Percentiles rank a stretch among this genome's conserved stretches.
Evolutionary conservation across 2,888 invertebrate species (phyloP).

Genomic region (Drosophila diplacantha): DNA sequence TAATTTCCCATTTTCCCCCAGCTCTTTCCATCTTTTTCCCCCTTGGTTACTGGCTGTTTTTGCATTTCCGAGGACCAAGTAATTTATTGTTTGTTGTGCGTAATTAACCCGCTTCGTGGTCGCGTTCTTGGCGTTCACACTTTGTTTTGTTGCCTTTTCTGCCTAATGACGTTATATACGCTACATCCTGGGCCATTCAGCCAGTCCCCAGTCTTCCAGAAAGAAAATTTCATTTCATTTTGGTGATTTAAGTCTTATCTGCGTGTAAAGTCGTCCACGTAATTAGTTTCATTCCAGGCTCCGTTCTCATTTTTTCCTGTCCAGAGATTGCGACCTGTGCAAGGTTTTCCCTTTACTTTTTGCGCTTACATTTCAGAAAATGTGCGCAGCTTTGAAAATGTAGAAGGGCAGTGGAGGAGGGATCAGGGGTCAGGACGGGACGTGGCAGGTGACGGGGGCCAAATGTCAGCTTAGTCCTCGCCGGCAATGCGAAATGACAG

Average conservation of each 20-base stretch:
- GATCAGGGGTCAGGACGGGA: slow-evolving; percentile 5
- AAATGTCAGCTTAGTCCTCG: slow-evolving; percentile 59
- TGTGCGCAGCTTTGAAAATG: slow-evolving; percentile 49
- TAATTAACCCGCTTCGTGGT: slow-evolving; percentile 66
- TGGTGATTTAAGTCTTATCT: slow-evolving; percentile 69
- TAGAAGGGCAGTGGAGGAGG: not conserved
- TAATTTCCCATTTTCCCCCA: slow-evolving; percentile 23
- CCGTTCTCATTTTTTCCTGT: slow-evolving; percentile 8
- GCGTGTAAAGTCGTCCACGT: slow-evolving; percentile 63
- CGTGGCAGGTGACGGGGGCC: slow-evolving; percentile 45
- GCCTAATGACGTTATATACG: slow-evolving; percentile 36
- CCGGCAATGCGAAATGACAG: slow-evolving; percentile 49
- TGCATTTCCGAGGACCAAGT: slow-evolving; percentile 40
- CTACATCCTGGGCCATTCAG: slow-evolving; percentile 1
- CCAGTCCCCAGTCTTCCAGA: not conserved
- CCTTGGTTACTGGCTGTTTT: not conserved
- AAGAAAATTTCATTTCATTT: slow-evolving; percentile 44
- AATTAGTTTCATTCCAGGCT: slow-evolving; percentile 62
- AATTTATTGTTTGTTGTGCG: slow-evolving; percentile 68
- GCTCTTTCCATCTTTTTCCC: not conserved
- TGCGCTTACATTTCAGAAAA: slow-evolving; percentile 62
- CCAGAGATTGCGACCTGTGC: slow-evolving; percentile 43
- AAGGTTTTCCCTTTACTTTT: slow-evolving; percentile 35
- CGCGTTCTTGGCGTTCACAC: slow-evolving; percentile 55
- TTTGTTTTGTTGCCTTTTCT: slow-evolving; percentile 32